Conservation (phyloP, 2,797 vertebrate genomes). For the Epinephelus coioides region DNA sequence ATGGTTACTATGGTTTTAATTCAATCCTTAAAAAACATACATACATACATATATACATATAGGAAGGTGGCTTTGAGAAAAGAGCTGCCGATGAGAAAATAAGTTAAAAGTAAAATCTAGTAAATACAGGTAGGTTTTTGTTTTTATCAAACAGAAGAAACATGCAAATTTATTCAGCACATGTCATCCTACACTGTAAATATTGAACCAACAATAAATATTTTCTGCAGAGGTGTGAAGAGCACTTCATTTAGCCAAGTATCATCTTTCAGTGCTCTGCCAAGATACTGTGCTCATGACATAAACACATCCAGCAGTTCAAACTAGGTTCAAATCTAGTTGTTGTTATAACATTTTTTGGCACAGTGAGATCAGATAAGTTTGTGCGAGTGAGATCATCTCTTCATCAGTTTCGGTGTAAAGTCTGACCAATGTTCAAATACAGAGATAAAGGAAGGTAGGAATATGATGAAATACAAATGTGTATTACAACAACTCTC, state of each 20-base stretch:
- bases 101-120: slow-evolving; percentile 22
- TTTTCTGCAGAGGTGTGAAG: slow-evolving; percentile 31
- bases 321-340: not conserved
- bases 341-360: not conserved
- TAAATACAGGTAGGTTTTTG: slow-evolving; percentile 13
- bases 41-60: too few species aligned
- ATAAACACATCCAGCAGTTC: slow-evolving; percentile 33
- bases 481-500: not conserved
- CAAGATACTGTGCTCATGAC: slow-evolving; percentile 26
- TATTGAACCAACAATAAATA: slow-evolving; percentile 53
- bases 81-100: slow-evolving; percentile 1
- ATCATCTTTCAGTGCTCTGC: slow-evolving; percentile 1
- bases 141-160: slow-evolving; percentile 11
- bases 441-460: not conserved
- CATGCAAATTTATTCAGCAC: slow-evolving; percentile 42
- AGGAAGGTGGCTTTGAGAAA: not conserved
- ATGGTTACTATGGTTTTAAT: too few species aligned
- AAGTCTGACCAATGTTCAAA: not conserved
- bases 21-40: too few species aligned
- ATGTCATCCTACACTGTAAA: slow-evolving; percentile 42
- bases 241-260: slow-evolving; percentile 37
- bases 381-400: not conserved
- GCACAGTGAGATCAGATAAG: not conserved
- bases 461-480: not conserved
- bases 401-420: not conserved